These are phyloP conservation scores for Cavia porcellus DNA, from an alignment of 2,113 vertebrate species.

Conservation along the genomic window DNA sequence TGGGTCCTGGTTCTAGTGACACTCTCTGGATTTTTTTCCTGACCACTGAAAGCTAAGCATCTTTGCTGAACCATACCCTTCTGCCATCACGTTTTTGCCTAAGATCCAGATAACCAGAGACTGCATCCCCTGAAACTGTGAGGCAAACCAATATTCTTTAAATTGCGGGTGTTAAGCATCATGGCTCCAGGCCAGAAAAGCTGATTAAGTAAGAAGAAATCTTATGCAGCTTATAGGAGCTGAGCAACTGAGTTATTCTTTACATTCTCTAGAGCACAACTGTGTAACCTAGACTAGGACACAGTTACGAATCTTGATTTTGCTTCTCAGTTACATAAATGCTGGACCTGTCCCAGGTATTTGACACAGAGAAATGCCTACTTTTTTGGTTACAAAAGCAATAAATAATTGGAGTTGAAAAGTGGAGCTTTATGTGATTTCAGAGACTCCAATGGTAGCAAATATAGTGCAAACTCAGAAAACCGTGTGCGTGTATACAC, in stretches of 20 bases:
- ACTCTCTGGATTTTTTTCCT: background rate
- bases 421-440: background rate
- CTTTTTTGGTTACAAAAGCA: background rate
- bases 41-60: background rate
- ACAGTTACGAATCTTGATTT: background rate
- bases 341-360: background rate
- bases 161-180: background rate
- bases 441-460: background rate
- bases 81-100: background rate
- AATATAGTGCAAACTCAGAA: background rate
- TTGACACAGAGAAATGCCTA: background rate
- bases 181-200: background rate
- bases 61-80: background rate
- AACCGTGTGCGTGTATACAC: background rate
- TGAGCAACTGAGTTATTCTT: background rate
- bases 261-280: background rate
- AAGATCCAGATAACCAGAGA: background rate
- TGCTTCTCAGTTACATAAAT: background rate
- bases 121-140: background rate
- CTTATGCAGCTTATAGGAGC: background rate
- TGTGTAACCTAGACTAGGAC: background rate
- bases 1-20: background rate
- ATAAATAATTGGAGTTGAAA: background rate
- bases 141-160: background rate
- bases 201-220: background rate